Percentiles rank a stretch among this genome's conserved stretches.
Conservation (phyloP, 1,140 invertebrate species). For the Drosophila cardini region DNA sequence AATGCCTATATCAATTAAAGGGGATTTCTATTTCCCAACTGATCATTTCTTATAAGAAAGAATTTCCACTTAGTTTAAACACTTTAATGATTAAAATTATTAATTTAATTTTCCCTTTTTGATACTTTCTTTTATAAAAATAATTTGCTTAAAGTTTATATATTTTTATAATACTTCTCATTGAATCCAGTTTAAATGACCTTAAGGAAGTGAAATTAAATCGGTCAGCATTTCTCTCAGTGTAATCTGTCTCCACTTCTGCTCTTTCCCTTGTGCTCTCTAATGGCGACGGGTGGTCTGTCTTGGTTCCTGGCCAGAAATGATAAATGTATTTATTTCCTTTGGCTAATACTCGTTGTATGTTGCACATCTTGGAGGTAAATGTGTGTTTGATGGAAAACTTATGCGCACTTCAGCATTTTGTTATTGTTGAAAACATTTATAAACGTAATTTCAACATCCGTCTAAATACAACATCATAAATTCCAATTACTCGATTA, state of each 20-base stretch:
- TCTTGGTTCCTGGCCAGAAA: constrained; percentile 71
- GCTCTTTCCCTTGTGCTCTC: constrained; percentile 29
- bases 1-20: too few relatives aligned
- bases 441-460: constrained; percentile 13
- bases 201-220: too few relatives aligned
- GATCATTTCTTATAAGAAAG: too few relatives aligned
- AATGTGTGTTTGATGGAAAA: background rate
- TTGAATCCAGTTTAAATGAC: too few relatives aligned
- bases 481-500: background rate
- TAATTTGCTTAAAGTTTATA: too few relatives aligned
- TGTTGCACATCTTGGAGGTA: constrained; percentile 26
- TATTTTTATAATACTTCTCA: too few relatives aligned
- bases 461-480: background rate
- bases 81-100: too few relatives aligned
- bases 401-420: background rate
- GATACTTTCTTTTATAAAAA: too few relatives aligned
- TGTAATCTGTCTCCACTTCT: constrained; percentile 5
- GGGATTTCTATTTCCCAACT: too few relatives aligned
- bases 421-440: constrained; percentile 1
- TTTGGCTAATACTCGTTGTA: constrained; percentile 28
- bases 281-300: constrained; percentile 73
- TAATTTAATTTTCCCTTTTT: too few relatives aligned
- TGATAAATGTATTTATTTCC: constrained; percentile 82
- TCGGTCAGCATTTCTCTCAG: background rate
- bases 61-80: too few relatives aligned